Base-by-base conservation (phyloP, 2,888 invertebrate species). In the Agrotis exclamationis region DNA sequence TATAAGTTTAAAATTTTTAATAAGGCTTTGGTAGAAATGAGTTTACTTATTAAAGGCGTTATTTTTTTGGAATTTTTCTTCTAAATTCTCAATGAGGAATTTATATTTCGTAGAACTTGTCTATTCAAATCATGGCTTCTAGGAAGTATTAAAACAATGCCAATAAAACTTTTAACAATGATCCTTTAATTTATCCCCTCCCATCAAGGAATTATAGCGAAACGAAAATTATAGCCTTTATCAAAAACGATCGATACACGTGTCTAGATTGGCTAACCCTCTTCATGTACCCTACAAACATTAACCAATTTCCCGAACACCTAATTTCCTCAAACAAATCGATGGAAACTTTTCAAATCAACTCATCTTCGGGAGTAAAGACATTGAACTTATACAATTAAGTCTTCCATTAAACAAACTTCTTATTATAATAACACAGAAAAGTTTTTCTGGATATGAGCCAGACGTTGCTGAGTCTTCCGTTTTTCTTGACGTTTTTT, bases 341-440 rank as follows among this genome's bases (percentile, higher is more conserved):
- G 53, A 71, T 53, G 11, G 22, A 24, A 75, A 82, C 72, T 73
- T 74, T 60, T 65, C 48, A 63, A 76, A 71, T 80, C 53, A 65
- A 20, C 58, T 74, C 47, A 45, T 70, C 62, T 50, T 20, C 53
- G 28, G 5, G 45, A 51, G 33, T 50, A 60, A 62, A 63, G 47
- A 2, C 48, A 73, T 53, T 70, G 47, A 84, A 84, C 65, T 78
- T 73, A 53, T 48, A 64, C 48, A 72, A 71, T 82, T 84, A 73
- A 50, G 56, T 56, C 20, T 69, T 70, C 33, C 33, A 63, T 69
- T 76, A 73, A 72, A 18, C 59, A 7, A 70, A 68, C 22, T 80
- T 63, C 60, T 78, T 84, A 73, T 74, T 67, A 62, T 63, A 60
- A 62, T 68, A 56, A 28, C 39, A 63, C 2, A 51, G 14, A 28